phyloP scores from a whole-genome alignment of 2,888 invertebrate species.

The Poecilobothrus nobilitatus region DNA sequence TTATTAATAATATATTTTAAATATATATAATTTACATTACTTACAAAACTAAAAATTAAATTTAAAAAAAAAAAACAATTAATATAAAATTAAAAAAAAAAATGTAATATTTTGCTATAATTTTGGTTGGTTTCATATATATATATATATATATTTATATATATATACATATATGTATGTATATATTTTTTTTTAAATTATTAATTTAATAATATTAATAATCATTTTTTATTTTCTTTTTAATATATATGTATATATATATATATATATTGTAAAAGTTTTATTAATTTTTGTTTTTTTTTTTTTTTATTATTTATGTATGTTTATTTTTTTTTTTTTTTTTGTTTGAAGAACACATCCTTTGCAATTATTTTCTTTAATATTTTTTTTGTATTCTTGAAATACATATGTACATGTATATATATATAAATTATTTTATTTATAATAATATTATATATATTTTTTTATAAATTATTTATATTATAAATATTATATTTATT shows the following conservation, averaged over 20 bases:
- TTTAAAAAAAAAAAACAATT: too few species aligned
- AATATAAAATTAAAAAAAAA: not conserved
- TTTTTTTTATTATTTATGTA: not conserved
- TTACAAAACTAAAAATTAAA: not conserved
- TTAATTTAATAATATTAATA: too few species aligned
- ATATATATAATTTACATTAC: too few species aligned
- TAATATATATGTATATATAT: too few species aligned
- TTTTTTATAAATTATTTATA: not conserved
- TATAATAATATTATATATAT: not conserved
- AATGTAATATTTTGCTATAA: not conserved
- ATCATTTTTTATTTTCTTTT: not conserved
- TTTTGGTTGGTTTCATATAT: not conserved
- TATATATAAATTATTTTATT: not conserved
- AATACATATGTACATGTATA: not conserved
- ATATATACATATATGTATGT: too few species aligned
- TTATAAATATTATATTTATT: too few species aligned
- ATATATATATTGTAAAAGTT: not conserved
- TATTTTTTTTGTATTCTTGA: not conserved
- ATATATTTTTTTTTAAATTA: not conserved
- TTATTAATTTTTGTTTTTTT: not conserved
- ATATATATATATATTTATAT: too few species aligned
- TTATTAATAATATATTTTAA: too few species aligned
- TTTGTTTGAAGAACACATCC: not conserved
- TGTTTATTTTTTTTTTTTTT: not conserved
- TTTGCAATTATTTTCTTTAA: constrained; percentile 1